Base-by-base conservation (phyloP, 2,888 invertebrate species). In the Ptilodon capucinus region DNA sequence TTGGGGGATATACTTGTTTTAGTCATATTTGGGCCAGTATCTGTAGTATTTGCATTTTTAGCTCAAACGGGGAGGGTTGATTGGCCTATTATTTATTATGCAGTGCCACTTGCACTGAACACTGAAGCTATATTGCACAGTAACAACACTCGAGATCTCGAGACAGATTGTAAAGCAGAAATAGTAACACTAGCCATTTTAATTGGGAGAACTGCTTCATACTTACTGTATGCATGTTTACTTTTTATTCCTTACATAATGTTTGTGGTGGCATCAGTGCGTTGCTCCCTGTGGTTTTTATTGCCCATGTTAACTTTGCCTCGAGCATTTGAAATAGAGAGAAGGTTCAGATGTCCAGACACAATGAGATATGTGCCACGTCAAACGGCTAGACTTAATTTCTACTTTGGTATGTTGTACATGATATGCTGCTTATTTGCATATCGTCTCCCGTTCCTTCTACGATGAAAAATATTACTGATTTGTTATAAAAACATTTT, bases 41-140 rank as follows among this genome's bases (percentile, higher is more conserved):
- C 97, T 17, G 98, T 98, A 16, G 92, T 98, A 14, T 98, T 98
- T 86, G 96, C 98, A 2, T 98, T 96, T 76, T 94, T 98, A 92
- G 94, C 97, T 19, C 98, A 98, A 88, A 97, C 97, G 0, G 98
- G 98, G 4, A 92, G 94, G 55, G 93, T 97, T n/a, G 96, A 97
- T 74, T 95, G 96, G 95, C 94, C 95, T 39, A 96, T 97, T 1
- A 95, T 98, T 66, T 95, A 97, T 69, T 98, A 98, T 88, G 98
- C 98, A 18, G 94, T 98, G 69, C 98, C 98, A 5, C 86, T 99
- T 54, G 98, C 98, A 8, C 86, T 99, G 17, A 98, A 98, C 74
- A 98, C 98, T 1, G 98, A 98, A 82, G 98, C 98, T 42, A 98
- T 98, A 73, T 91, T 99, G 48, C 98, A 98, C 79, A 96, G 97